Evolutionary conservation across 1,140 invertebrate species (phyloP).

Genomic region (Ips typographus): DNA sequence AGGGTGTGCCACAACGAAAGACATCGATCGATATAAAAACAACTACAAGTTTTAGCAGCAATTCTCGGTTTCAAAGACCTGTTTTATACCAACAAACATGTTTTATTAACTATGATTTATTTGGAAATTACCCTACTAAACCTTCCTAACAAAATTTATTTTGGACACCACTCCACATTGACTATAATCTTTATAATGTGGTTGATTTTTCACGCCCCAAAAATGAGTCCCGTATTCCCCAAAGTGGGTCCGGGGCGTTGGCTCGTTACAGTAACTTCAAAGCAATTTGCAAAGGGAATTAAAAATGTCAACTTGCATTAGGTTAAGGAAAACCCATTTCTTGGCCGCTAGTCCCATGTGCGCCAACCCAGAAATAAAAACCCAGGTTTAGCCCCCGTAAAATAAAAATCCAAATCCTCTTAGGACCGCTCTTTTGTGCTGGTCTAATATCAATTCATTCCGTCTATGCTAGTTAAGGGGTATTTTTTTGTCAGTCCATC

Average conservation of each 20-base stretch:
- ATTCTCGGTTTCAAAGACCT: no score
- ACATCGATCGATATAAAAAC: no score
- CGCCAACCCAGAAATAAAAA: background rate
- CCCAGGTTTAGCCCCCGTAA: slow-evolving; percentile 26
- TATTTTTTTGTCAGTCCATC: slow-evolving; percentile 32
- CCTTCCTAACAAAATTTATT: no score
- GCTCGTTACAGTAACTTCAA: slow-evolving; percentile 31
- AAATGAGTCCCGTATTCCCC: slow-evolving; percentile 2
- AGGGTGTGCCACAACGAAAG: background rate
- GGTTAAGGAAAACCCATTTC: background rate
- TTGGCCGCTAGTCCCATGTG: background rate
- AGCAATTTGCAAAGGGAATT: slow-evolving; percentile 26
- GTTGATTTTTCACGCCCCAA: slow-evolving; percentile 30
- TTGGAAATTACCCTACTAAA: no score
- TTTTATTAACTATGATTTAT: no score
- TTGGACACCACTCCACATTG: no score
- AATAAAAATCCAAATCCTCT: slow-evolving; percentile 44
- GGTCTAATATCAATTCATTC: slow-evolving; percentile 43
- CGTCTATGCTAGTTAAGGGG: slow-evolving; percentile 37
- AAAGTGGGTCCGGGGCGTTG: slow-evolving; percentile 8
- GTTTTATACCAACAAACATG: no score
- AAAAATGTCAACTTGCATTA: slow-evolving; percentile 26
- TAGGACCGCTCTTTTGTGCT: slow-evolving; percentile 40
- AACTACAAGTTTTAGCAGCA: no score
- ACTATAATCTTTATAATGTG: background rate